phyloP scores from a whole-genome alignment of 1,140 invertebrate genomes.

The Hyposmocoma kahamanoa region DNA sequence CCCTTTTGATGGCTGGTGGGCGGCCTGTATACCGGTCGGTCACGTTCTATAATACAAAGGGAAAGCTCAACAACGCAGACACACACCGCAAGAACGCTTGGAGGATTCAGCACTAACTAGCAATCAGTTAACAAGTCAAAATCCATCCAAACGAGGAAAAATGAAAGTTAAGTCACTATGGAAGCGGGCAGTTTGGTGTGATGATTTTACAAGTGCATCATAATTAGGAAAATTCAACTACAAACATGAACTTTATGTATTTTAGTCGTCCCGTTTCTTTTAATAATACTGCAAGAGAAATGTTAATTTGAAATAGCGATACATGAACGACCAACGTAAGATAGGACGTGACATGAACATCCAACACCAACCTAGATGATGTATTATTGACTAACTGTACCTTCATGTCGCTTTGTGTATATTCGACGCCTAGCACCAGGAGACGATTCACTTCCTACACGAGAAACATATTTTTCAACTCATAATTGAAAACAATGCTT shows the following conservation, averaged over 20 bases:
- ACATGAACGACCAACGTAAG: background rate
- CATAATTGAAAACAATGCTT: slow-evolving; percentile 33
- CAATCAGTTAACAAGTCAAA: background rate
- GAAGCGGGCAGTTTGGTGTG: background rate
- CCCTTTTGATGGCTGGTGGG: slow-evolving; percentile 64
- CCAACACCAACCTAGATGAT: slow-evolving; percentile 26
- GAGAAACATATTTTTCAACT: slow-evolving; percentile 27
- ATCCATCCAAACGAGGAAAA: slow-evolving; percentile 11
- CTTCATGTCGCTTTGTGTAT: slow-evolving; percentile 53
- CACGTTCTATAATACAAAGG: slow-evolving; percentile 62
- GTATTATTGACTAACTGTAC: slow-evolving; percentile 39
- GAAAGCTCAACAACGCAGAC: slow-evolving; percentile 57
- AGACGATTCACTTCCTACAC: slow-evolving; percentile 40
- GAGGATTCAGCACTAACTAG: background rate
- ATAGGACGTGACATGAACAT: slow-evolving; percentile 12
- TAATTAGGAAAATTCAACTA: background rate
- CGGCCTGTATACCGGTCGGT: slow-evolving; percentile 53
- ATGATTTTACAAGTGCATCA: background rate
- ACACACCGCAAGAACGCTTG: slow-evolving; percentile 28
- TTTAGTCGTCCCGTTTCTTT: background rate
- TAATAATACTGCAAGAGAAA: background rate
- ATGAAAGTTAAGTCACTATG: background rate
- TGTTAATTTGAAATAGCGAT: background rate
- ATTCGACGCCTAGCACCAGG: slow-evolving; percentile 27
- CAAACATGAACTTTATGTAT: background rate